Base-by-base conservation (phyloP, 1,140 invertebrate genomes). In the Cydia splendana region DNA sequence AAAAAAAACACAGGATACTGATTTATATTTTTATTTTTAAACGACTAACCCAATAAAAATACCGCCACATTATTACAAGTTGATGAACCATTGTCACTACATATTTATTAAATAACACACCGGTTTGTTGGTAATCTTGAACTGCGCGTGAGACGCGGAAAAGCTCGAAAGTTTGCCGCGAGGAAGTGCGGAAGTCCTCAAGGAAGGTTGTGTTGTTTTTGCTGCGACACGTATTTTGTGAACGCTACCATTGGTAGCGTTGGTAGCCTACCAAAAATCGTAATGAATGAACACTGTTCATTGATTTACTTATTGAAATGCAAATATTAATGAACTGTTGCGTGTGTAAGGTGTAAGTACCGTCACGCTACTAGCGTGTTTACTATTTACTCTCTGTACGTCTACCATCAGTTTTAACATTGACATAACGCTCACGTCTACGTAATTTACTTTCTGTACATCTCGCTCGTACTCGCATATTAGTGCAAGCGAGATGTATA, bases 171-270 rank as follows among this genome's bases (percentile, higher is more conserved):
- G 57, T 62, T 62, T 24, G 57, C 57, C 57, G 57, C 57, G 12
- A 62, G 57, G 57, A 62, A 62, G 57, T 62, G 20, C 57, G 57
- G 57, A 62, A 62, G 57, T 62, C 18, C 51, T 53, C 51, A 12
- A 62, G 18, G 57, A 62, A 62, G 57, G 57, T n/a, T 62, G 20
- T n/a, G 9, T 62, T 62, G 51, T 62, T n/a, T 18, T 57, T 18
- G 3, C 20, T 24, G 57, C 10, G 57, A 24, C 57, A 62, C 20
- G 57, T 62, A 62, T 62, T 62, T 62, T 62, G 57, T 7, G 20
- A 57, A 57, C 53, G 7, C n/a, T 57, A 57, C 30, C 30, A 30
- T 30, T 30, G 30, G 2, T 3, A 28, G 1, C 3, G 28, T n/a
- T n/a, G n/a, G n/a, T 24, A 24, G 24, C 24, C 30, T 30, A 30